Evolutionary conservation across 2,113 vertebrate genomes (phyloP), one percentile per base, ranked within the genome.

Genomic region (Sinocyclocheilus anshuiensis): DNA sequence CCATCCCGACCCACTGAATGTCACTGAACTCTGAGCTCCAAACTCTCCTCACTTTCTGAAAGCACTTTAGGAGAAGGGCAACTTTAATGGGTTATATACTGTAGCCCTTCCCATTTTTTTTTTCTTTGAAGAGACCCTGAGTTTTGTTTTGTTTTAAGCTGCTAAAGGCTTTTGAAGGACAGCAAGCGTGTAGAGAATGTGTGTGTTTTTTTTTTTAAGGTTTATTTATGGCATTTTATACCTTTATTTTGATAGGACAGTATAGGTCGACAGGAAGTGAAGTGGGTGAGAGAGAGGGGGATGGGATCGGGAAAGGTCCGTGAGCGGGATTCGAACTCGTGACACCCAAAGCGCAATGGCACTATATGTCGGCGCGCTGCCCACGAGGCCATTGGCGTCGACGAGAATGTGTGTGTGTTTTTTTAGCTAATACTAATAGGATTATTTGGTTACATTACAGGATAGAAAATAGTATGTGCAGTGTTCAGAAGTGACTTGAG

Each of bases 11-110:
- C 81, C 81, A 78, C 24, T 86, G 86, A 88, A 86, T 88, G 84
- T 85, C 86, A 87, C 84, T 78, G 77, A 89, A 85, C 81, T 87
- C 85, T 65, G 81, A 84, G 55, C 72, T 61, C 42, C 77, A 81
- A 72, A 74, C 77, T 82, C 82, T 85, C 79, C 77, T 69, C 78
- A 48, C 53, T 72, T 39, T 77, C 86, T 85, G 61, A 84, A 55
- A 87, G 72, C 85, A 86, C 83, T 87, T 89, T 88, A 74, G 75
- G 33, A 87, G 59, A 80, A 84, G 78, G 63, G 29, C 26, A 77
- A 86, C 80, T 86, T 84, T 87, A 83, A 87, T 89, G 79, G 79
- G 75, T 88, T 90, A 48, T 90, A 48, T 39, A 33, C 29, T 33
- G 29, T 33, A 81, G 61, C 65, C 18, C 67, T 20, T 53, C 6